Evolutionary conservation across 2,797 vertebrate species (phyloP).

Genomic region (Chrysolophus pictus): DNA sequence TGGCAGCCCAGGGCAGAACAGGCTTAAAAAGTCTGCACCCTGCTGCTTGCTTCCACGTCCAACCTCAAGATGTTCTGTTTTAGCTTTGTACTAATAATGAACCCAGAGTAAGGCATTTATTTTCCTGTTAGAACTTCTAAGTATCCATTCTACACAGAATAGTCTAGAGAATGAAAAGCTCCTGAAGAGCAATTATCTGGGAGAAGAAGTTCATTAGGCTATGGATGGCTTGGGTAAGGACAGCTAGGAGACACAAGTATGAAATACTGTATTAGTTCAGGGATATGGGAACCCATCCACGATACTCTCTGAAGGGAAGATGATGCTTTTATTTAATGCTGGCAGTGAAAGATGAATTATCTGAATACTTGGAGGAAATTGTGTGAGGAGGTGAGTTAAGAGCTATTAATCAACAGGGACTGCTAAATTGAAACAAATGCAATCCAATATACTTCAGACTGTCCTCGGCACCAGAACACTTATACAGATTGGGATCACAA

Average conservation of each 20-base stretch:
- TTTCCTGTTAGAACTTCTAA: not conserved
- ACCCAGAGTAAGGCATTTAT: not conserved
- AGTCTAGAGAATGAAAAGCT: not conserved
- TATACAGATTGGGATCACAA: conserved; percentile 64
- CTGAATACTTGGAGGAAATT: conserved; percentile 62
- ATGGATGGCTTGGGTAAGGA: not conserved
- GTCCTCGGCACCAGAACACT: conserved; percentile 62
- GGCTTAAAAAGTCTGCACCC: not conserved
- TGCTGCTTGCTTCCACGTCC: not conserved
- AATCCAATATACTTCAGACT: conserved; percentile 62
- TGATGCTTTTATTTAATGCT: conserved; percentile 49
- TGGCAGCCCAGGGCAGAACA: not conserved
- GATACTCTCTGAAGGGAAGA: not conserved
- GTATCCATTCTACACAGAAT: not conserved
- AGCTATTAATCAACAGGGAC: conserved; percentile 61
- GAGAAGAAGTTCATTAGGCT: not conserved
- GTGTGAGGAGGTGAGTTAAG: conserved; percentile 69
- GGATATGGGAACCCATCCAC: not conserved
- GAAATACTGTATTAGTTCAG: not conserved
- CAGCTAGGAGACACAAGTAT: not conserved
- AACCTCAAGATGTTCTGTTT: not conserved
- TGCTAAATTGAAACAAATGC: conserved; percentile 65
- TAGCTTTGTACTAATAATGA: not conserved
- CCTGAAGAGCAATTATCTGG: not conserved
- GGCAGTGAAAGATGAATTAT: conserved; percentile 58